Percentiles rank a stretch among this genome's conserved stretches.
phyloP scores from a whole-genome alignment of 2,888 invertebrate genomes.

The Nebria salina region DNA sequence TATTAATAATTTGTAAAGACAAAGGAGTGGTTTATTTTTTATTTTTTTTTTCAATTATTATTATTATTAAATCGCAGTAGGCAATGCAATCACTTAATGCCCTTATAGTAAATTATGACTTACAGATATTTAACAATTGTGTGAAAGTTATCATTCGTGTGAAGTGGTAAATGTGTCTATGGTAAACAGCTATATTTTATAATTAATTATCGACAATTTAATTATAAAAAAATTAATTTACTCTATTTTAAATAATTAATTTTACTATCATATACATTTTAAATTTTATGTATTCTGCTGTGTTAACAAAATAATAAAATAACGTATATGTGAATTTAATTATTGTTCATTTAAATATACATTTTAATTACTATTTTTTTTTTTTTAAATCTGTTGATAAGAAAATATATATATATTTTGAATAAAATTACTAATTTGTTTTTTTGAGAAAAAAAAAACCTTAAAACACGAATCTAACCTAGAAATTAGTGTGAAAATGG shows the following conservation, averaged over 20 bases:
- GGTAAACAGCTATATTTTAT: background rate
- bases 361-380: background rate
- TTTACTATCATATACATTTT: background rate
- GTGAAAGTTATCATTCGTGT: background rate
- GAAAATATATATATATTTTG: background rate
- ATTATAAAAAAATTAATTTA: background rate
- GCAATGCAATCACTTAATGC: too few species aligned
- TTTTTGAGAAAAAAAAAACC: too few species aligned
- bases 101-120: too few species aligned
- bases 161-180: background rate
- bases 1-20: background rate
- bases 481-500: too few species aligned
- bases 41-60: too few species aligned
- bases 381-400: background rate
- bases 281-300: background rate
- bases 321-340: background rate
- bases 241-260: background rate
- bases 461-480: too few species aligned
- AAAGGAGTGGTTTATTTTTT: too few species aligned
- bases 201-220: background rate
- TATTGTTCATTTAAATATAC: background rate
- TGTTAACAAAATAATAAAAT: background rate
- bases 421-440: too few species aligned
- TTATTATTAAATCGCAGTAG: too few species aligned
- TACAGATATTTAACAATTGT: too few species aligned